Evolutionary conservation across 1,140 invertebrate species (phyloP).

Genomic region (Formica exsecta): DNA sequence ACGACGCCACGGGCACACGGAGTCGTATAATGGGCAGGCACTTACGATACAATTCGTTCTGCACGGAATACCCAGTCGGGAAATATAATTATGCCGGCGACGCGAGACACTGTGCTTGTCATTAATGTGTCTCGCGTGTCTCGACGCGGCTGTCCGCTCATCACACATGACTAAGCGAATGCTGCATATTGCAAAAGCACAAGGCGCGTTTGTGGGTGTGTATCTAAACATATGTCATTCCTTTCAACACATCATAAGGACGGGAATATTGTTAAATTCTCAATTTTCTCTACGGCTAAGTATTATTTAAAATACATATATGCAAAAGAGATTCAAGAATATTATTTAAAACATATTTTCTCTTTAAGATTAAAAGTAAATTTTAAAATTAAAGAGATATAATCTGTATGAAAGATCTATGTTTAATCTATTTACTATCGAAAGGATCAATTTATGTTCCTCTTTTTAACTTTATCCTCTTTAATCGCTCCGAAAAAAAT

Average conservation of each 20-base stretch:
- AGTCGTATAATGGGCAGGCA: conserved; percentile 75
- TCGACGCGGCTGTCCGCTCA: conserved; percentile 31
- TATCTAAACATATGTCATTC: conserved; percentile 2
- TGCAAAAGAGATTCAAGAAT: too few species aligned
- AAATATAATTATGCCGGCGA: conserved; percentile 55
- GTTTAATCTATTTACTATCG: background rate
- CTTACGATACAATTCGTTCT: conserved; percentile 61
- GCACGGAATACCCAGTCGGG: conserved; percentile 53
- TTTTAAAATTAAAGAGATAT: background rate
- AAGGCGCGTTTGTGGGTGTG: background rate
- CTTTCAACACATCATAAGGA: background rate
- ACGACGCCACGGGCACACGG: conserved; percentile 70
- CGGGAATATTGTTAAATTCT: background rate
- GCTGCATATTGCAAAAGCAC: background rate
- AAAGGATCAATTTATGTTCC: background rate
- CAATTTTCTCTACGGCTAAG: background rate
- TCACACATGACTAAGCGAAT: conserved; percentile 16
- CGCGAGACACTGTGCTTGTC: conserved; percentile 38
- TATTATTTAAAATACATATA: background rate
- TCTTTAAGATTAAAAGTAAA: background rate
- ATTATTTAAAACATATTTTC: background rate
- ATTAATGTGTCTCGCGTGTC: conserved; percentile 49
- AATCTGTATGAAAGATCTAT: background rate
- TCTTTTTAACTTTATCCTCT: background rate
- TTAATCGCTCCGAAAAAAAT: conserved; percentile 15